Conservation (phyloP, 1,140 invertebrate species). For the Drosophila santomea region DNA sequence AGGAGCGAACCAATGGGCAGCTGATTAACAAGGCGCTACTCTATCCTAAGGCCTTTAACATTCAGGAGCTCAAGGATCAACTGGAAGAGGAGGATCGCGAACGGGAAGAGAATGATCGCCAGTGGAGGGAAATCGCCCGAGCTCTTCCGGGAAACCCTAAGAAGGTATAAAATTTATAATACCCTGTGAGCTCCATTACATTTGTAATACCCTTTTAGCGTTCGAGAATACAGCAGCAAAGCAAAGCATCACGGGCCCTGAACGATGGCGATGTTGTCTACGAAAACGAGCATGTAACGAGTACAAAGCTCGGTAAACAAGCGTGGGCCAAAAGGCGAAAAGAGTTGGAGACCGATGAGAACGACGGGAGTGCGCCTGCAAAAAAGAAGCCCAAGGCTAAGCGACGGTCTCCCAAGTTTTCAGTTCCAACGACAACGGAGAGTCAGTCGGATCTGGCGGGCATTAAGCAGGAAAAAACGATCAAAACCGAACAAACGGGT, state of each 20-base stretch:
- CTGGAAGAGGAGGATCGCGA: slow-evolving; percentile 83
- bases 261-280: slow-evolving; percentile 68
- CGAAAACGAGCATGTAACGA: slow-evolving; percentile 70
- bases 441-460: neutral
- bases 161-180: slow-evolving; percentile 39
- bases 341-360: slow-evolving; percentile 20
- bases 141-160: slow-evolving; percentile 41
- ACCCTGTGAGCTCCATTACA: neutral
- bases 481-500: slow-evolving; percentile 50
- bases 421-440: neutral
- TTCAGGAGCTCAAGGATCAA: slow-evolving; percentile 85
- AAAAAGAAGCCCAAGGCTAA: slow-evolving; percentile 26
- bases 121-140: slow-evolving; percentile 61
- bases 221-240: slow-evolving; percentile 28
- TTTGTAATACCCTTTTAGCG: slow-evolving; percentile 28
- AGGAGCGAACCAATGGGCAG: slow-evolving; percentile 84
- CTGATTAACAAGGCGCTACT: slow-evolving; percentile 85
- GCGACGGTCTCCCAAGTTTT: neutral
- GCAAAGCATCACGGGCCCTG: slow-evolving; percentile 55
- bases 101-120: slow-evolving; percentile 53
- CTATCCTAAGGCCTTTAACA: slow-evolving; percentile 85
- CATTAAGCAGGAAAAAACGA: slow-evolving; percentile 51
- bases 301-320: slow-evolving; percentile 60
- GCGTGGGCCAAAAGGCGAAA: slow-evolving; percentile 44
- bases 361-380: slow-evolving; percentile 6